Base-by-base conservation (phyloP, 1,140 invertebrate species). In the Maconellicoccus hirsutus region DNA sequence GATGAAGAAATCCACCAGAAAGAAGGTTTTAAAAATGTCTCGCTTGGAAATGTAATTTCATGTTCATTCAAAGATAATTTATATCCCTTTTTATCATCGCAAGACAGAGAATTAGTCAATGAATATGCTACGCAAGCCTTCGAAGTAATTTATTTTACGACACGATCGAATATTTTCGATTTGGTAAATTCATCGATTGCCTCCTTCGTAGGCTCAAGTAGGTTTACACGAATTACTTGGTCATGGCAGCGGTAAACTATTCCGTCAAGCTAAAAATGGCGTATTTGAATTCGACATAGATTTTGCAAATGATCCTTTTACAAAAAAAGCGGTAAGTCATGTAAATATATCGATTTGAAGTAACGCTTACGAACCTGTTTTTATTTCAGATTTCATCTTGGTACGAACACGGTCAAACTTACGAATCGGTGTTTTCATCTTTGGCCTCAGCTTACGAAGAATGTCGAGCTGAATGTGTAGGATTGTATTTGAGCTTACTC, bases 11-110 rank as follows among this genome's bases (percentile, higher is more conserved):
- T 98, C 71, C 86, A 93, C 27, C 93, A 98, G 78, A 86, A 84
- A 70, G 93, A 96, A 81, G 96, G 96, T 4, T 98, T 98, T 78
- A 98, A 98, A 77, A 98, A 98, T 78, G 95, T 98, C 0, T 95
- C 93, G 0, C 81, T 98, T 1, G 91, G 92, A 6, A 98, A 98
- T 82, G 94, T 98, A 4, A 89, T 98, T 75, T 88, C 89, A 6
- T 88, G 93, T 6, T 87, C 86, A 39, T 91, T 92, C 79, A 91
- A 91, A 75, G 86, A 89, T 72, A 84, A 86, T 19, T 84, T 86
- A 23, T 88, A 92, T 72, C 88, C 90, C 10, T 96, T 96, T 80
- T 80, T 96, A 10, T 83, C 82, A 0, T 83, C 88, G 1, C 80
- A 82, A 23, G 94, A 97, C 79, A 84, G 89, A 76, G 80, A 81